Evolutionary conservation across 37 sponge, comb jelly and placozoan species (phyloP).

Genomic region (Cladorhizidae sp.): DNA sequence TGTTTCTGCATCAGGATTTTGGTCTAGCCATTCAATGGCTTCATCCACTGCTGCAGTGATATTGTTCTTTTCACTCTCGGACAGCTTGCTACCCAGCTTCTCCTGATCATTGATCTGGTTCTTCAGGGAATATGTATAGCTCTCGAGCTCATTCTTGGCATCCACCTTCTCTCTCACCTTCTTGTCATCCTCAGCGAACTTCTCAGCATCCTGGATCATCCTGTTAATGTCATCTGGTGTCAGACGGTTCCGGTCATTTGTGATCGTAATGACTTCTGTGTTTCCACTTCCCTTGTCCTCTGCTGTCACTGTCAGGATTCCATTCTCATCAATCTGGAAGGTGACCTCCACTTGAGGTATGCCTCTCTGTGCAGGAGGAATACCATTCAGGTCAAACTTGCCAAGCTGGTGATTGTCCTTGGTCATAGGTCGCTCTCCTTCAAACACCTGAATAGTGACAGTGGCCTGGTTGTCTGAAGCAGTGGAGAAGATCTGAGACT

Average conservation of each 20-base stretch:
- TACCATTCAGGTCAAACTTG: conserved; percentile 95
- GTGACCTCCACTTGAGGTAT: conserved; percentile 99
- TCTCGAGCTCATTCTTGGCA: conserved; percentile 90
- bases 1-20: conserved; percentile 79
- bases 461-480: conserved; percentile 98
- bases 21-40: conserved; percentile 90
- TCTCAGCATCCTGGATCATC: conserved; percentile 98
- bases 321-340: conserved; percentile 98
- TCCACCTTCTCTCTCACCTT: conserved; percentile 90
- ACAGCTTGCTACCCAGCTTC: conserved; percentile 93
- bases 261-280: conserved; percentile 93
- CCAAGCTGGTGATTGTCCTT: conserved; percentile 98
- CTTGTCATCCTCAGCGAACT: conserved; percentile 98
- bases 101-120: conserved; percentile 93
- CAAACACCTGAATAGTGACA: conserved; percentile 99
- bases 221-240: conserved; percentile 96
- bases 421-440: conserved; percentile 98
- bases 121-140: conserved; percentile 91
- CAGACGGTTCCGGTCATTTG: conserved; percentile 96
- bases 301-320: conserved; percentile 93
- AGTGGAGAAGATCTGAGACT: conserved; percentile 98
- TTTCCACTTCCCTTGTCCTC: conserved; percentile 98
- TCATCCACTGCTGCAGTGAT: conserved; percentile 83
- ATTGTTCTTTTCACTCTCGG: conserved; percentile 85
- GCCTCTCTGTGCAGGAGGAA: conserved; percentile 98